Conservation (phyloP, 1,140 invertebrate genomes). For the Atta texana region DNA sequence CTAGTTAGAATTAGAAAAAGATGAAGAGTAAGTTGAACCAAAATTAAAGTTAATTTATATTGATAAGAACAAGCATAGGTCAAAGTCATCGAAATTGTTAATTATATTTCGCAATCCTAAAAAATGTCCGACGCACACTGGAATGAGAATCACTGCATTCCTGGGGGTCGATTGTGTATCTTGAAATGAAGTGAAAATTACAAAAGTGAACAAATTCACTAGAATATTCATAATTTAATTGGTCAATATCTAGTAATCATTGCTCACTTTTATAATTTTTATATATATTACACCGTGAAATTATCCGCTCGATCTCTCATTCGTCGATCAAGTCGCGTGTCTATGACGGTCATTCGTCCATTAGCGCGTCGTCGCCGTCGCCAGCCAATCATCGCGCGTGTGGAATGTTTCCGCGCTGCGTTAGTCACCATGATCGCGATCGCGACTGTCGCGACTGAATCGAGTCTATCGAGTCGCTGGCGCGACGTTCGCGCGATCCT, state of each 20-base stretch:
- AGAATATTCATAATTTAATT: too few relatives aligned
- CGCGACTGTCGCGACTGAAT: neutral
- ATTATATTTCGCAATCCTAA: neutral
- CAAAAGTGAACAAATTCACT: too few relatives aligned
- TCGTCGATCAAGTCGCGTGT: conserved; percentile 3
- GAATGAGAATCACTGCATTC: neutral
- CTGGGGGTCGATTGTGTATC: too few relatives aligned
- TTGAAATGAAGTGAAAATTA: too few relatives aligned
- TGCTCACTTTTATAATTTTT: too few relatives aligned
- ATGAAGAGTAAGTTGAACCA: too few relatives aligned
- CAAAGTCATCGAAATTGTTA: neutral
- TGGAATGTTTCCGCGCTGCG: neutral
- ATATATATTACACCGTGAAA: neutral
- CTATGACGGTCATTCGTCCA: neutral
- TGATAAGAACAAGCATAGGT: too few relatives aligned
- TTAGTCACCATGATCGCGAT: neutral
- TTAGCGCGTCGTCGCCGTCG: neutral
- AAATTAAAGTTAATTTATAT: too few relatives aligned
- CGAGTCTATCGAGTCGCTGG: neutral
- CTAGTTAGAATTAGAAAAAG: too few relatives aligned
- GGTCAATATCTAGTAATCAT: too few relatives aligned
- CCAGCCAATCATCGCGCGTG: neutral
- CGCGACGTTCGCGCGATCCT: neutral
- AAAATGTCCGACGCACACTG: neutral
- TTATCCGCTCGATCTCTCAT: neutral